Conservation (phyloP, 1,140 invertebrate species). For the Drosophila bocqueti region DNA sequence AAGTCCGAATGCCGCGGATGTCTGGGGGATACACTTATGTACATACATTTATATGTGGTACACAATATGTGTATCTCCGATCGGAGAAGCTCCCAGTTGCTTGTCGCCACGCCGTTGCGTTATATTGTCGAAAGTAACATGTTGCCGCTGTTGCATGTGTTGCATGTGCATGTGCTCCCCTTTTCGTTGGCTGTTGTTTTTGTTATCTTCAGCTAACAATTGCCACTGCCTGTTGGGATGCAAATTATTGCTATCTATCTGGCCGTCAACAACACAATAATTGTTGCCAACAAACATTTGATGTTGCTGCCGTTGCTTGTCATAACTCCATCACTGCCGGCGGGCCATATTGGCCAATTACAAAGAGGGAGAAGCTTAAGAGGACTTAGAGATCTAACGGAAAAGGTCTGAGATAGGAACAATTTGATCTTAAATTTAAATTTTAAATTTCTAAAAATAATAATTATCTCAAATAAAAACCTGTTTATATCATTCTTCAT, state of each 20-base stretch:
- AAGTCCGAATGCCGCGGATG: slow-evolving; percentile 33
- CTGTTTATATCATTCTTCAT: too few relatives aligned
- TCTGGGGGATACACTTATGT: slow-evolving; percentile 26
- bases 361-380: slow-evolving; percentile 10
- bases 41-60: not conserved
- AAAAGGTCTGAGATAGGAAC: not conserved
- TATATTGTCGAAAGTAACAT: slow-evolving; percentile 65
- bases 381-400: not conserved
- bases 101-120: slow-evolving; percentile 54
- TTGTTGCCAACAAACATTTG: slow-evolving; percentile 77
- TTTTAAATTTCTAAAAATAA: not conserved
- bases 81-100: slow-evolving; percentile 34
- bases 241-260: slow-evolving; percentile 72
- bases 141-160: slow-evolving; percentile 39
- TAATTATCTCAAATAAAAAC: not conserved
- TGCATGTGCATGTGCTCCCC: slow-evolving; percentile 37
- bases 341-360: slow-evolving; percentile 39
- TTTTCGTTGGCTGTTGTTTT: slow-evolving; percentile 48
- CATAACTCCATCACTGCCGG: slow-evolving; percentile 57
- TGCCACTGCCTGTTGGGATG: slow-evolving; percentile 31
- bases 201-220: slow-evolving; percentile 59
- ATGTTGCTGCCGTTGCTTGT: slow-evolving; percentile 63
- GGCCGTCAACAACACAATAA: slow-evolving; percentile 77
- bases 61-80: slow-evolving; percentile 7
- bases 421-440: not conserved